Percentiles rank a stretch among this genome's conserved stretches.
Conservation (phyloP, 2,888 invertebrate genomes). For the Trichacis sp. region DNA sequence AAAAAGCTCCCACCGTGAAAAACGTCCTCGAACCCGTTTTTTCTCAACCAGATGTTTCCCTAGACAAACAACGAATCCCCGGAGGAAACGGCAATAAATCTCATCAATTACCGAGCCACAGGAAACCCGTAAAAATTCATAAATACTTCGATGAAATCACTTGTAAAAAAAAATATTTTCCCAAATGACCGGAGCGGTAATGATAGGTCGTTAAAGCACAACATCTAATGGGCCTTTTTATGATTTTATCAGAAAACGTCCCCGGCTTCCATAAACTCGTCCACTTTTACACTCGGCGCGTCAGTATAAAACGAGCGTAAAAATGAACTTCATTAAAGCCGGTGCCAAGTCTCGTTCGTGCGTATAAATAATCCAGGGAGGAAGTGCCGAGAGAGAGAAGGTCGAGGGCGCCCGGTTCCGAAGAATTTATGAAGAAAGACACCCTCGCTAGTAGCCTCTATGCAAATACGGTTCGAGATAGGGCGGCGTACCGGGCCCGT, state of each 20-base stretch:
- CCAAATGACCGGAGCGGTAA: slow-evolving; percentile 16
- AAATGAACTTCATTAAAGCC: slow-evolving; percentile 32
- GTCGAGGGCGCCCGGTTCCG: slow-evolving; percentile 34
- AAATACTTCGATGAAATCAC: slow-evolving; percentile 1
- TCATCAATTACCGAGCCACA: too few relatives aligned
- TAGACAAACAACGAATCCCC: too few relatives aligned
- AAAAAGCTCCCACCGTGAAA: too few relatives aligned
- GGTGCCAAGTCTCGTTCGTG: slow-evolving; percentile 12
- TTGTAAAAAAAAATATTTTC: slow-evolving; percentile 21
- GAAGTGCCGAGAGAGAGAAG: slow-evolving; percentile 27
- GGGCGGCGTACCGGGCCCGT: slow-evolving; percentile 52
- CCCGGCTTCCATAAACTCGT: slow-evolving; percentile 30
- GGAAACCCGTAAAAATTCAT: slow-evolving; percentile 12
- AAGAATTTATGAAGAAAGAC: slow-evolving; percentile 47
- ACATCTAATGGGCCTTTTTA: slow-evolving; percentile 23
- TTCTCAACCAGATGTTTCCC: too few relatives aligned
- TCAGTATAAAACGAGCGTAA: slow-evolving; percentile 19
- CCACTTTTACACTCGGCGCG: slow-evolving; percentile 22
- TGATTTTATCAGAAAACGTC: slow-evolving; percentile 22
- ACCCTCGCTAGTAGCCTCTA: slow-evolving; percentile 48
- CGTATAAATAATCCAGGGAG: slow-evolving; percentile 22
- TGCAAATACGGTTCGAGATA: slow-evolving; percentile 52
- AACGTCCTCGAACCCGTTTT: too few relatives aligned
- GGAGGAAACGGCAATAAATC: too few relatives aligned
- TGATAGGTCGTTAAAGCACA: slow-evolving; percentile 33